Percentiles rank a stretch among this genome's conserved stretches.
phyloP scores from a whole-genome alignment of 2,888 invertebrate genomes.

The Cataglyphis cursor region DNA sequence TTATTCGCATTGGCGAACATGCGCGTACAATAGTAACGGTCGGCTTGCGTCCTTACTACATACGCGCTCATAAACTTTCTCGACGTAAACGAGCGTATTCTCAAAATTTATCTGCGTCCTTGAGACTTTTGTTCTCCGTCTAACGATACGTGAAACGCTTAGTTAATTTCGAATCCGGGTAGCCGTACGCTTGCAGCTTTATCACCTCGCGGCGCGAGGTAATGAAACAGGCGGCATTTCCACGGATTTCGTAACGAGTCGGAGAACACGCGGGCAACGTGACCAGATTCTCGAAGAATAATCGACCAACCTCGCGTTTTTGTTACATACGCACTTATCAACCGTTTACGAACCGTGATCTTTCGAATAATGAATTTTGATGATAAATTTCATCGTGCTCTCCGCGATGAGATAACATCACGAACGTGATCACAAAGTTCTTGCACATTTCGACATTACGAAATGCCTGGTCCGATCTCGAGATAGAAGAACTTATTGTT shows the following conservation, averaged over 20 bases:
- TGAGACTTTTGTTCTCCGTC: background rate
- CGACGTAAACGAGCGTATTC: slow-evolving; percentile 4
- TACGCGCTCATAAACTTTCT: background rate
- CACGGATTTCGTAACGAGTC: slow-evolving; percentile 42
- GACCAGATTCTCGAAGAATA: slow-evolving; percentile 46
- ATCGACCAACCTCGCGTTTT: slow-evolving; percentile 12
- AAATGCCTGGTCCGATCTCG: slow-evolving; percentile 22
- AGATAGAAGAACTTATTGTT: background rate
- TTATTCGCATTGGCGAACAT: background rate
- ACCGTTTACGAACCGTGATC: slow-evolving; percentile 56
- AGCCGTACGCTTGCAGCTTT: slow-evolving; percentile 10
- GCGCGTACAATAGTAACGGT: too few species aligned
- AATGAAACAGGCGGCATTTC: slow-evolving; percentile 36
- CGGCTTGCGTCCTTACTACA: background rate
- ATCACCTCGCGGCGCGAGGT: slow-evolving; percentile 34
- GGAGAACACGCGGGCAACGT: slow-evolving; percentile 17
- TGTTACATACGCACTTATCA: slow-evolving; percentile 37
- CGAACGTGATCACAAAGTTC: slow-evolving; percentile 7
- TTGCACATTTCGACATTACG: slow-evolving; percentile 52
- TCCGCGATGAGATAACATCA: slow-evolving; percentile 45
- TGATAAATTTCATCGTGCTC: slow-evolving; percentile 55
- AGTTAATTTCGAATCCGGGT: background rate
- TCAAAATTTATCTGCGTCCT: slow-evolving; percentile 39
- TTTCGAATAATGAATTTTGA: slow-evolving; percentile 27
- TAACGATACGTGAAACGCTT: slow-evolving; percentile 7